These are phyloP conservation scores for Pithys albifrons DNA, from an alignment of 2,113 vertebrate species.

Conservation along the genomic window DNA sequence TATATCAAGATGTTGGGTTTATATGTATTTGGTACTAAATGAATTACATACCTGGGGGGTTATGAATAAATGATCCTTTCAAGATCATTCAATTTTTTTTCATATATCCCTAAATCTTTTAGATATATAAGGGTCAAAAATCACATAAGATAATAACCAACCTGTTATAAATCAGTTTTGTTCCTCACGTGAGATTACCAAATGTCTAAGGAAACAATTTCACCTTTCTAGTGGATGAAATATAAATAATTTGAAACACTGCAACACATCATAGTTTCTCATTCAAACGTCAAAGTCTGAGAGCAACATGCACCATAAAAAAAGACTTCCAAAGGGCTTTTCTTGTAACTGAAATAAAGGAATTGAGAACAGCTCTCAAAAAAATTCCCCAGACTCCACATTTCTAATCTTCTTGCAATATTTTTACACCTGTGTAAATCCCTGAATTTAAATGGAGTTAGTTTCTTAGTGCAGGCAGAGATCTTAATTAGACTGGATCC, in stretches of 20 bases:
- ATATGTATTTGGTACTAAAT: slow-evolving; percentile 14
- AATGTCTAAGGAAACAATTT: slow-evolving; percentile 51
- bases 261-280: background rate
- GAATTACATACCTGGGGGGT: slow-evolving; percentile 27
- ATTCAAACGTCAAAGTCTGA: background rate
- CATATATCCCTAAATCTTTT: slow-evolving; percentile 28
- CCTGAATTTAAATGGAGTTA: background rate
- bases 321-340: slow-evolving; percentile 5
- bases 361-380: background rate
- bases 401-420: background rate
- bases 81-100: background rate
- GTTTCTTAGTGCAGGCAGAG: background rate
- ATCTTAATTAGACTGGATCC: background rate
- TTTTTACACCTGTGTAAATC: background rate
- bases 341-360: background rate
- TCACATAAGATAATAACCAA: slow-evolving; percentile 12
- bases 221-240: background rate
- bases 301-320: background rate
- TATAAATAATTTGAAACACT: slow-evolving; percentile 33
- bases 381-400: accelerated
- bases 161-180: slow-evolving; percentile 24
- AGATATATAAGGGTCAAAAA: slow-evolving; percentile 21
- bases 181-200: background rate
- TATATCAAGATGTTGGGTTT: background rate
- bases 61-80: slow-evolving; percentile 51